Evolutionary conservation across 2,888 invertebrate genomes (phyloP), one percentile per base, ranked within the genome.

Genomic region (Oscheius sp.): DNA sequence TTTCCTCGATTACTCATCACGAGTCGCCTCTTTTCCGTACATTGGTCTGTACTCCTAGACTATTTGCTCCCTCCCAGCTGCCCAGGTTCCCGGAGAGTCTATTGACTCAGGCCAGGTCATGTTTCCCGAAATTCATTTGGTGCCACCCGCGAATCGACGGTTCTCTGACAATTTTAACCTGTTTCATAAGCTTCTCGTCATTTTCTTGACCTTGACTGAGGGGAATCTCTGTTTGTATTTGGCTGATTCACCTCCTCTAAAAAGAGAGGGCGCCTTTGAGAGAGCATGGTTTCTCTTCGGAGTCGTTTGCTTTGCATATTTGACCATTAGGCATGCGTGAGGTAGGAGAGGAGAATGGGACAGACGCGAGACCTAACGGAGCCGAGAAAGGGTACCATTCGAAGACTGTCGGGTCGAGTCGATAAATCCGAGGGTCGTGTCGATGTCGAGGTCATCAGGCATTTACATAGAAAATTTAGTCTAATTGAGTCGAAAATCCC

Each of bases 41-140:
- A 18, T n/a, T 59, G 25, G 41, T 18, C 18, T 23, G 59, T 13
- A 23, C 9, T 46, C 16, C 41, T 46, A 25, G 9, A 18, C 49
- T 49, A 49, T 63, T 46, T 63, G 61, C 41, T 43, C 35, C 25
- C 64, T 46, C 43, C 64, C 21, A 16, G 16, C 49, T 13, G 49
- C 29, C 64, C 9, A 64, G 23, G 21, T 6, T 41, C 27, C 45
- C 49, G 9, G 25, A 16, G 21, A 16, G 16, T 9, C 18, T 69
- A 25, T 69, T 69, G 53, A 56, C 69, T 69, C 43, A 55, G n/a
- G 69, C 56, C 56, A 43, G 69, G 69, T 66, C 66, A 66, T 66
- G 66, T 66, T 66, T 66, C 66, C 66, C 49, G 52, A 66, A 66
- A 49, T 66, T 61, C 61, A 23, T 35, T 35, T 35, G 35, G 35